These are phyloP conservation scores for Orchesellides sinensis DNA, from an alignment of 2,888 invertebrate genomes.

Conservation along the genomic window DNA sequence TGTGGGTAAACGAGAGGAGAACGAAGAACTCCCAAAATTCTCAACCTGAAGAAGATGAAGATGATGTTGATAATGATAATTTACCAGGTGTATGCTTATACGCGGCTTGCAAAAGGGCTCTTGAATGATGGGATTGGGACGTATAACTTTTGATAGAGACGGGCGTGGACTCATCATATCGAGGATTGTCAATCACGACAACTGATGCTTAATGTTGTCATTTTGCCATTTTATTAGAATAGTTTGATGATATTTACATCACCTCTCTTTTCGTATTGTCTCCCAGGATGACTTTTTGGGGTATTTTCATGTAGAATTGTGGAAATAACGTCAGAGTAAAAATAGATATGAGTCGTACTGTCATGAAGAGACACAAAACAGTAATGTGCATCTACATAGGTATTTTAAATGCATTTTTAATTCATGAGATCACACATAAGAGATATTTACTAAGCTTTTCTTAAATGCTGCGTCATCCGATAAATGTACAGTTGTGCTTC, in stretches of 20 bases:
- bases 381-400: no score
- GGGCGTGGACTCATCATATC: conserved; percentile 29
- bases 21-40: neutral
- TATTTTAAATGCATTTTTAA: no score
- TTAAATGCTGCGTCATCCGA: no score
- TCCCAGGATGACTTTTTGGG: neutral
- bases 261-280: conserved; percentile 10
- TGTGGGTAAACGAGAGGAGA: neutral
- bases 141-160: neutral
- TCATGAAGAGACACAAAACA: no score
- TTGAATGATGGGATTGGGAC: neutral
- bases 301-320: conserved; percentile 1
- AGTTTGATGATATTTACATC: conserved; percentile 24
- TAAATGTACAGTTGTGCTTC: no score
- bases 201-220: conserved; percentile 31
- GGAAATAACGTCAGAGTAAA: neutral
- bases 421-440: no score
- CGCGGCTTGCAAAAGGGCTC: neutral
- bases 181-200: conserved; percentile 63
- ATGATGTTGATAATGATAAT: neutral
- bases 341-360: conserved; percentile 14
- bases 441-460: no score
- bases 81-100: neutral
- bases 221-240: conserved; percentile 36
- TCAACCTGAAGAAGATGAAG: no score